A percentile compares a stretch with the other conserved stretches of the same genome.
phyloP scores from a whole-genome alignment of 2,113 vertebrate genomes.

The Hassar affinis region DNA sequence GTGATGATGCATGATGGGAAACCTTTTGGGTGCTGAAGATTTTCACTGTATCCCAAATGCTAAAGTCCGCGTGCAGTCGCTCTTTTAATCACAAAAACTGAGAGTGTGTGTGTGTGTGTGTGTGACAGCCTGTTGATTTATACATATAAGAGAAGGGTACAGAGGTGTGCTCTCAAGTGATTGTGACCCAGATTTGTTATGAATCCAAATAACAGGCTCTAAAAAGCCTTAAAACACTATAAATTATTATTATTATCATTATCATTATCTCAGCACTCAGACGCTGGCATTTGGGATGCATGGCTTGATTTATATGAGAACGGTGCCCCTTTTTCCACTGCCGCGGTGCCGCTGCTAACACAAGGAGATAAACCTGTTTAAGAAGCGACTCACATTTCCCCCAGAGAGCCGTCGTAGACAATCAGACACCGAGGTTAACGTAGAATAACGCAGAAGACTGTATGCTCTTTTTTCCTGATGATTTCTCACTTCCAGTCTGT shows the following conservation, averaged over 20 bases:
- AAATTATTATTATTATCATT: background rate
- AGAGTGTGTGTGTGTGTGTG: background rate
- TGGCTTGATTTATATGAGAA: too few species aligned
- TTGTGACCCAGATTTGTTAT: background rate
- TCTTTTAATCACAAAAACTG: background rate
- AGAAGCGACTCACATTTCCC: background rate
- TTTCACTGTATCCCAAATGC: background rate
- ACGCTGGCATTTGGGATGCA: constrained; percentile 6
- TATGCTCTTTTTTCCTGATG: too few species aligned
- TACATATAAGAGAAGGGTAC: too few species aligned
- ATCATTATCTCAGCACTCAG: background rate
- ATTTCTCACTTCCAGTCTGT: too few species aligned
- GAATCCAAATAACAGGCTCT: background rate
- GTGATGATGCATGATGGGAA: constrained; percentile 16
- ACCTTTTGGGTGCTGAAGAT: background rate
- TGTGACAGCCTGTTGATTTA: background rate
- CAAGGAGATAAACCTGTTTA: background rate
- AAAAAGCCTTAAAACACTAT: background rate
- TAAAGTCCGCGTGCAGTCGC: background rate
- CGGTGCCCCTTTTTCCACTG: too few species aligned
- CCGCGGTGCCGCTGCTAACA: background rate
- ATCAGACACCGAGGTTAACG: background rate
- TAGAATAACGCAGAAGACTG: too few species aligned
- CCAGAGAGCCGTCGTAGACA: background rate
- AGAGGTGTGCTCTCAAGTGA: background rate